Percentiles rank a stretch among this genome's conserved stretches.
Evolutionary conservation across 2,888 invertebrate genomes (phyloP).

Genomic region (Drosophila eohydei): DNA sequence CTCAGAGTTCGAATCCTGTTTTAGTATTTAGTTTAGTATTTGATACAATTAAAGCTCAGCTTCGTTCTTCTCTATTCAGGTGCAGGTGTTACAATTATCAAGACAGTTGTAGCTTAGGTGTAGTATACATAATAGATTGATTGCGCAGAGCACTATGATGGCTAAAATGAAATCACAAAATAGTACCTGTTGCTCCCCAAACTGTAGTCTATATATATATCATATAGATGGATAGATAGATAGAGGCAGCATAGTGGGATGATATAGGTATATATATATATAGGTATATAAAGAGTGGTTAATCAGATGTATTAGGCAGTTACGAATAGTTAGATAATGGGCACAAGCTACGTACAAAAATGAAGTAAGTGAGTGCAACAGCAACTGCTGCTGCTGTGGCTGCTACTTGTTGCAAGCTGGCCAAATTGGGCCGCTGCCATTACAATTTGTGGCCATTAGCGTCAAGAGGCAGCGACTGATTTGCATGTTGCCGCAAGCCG

Average conservation of each 20-base stretch:
- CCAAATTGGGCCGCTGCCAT: slow-evolving; percentile 72
- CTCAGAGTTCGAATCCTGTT: not conserved
- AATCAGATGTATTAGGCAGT: slow-evolving; percentile 42
- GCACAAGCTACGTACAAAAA: slow-evolving; percentile 33
- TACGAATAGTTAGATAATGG: slow-evolving; percentile 47
- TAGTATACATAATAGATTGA: slow-evolving; percentile 85
- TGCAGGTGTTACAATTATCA: slow-evolving; percentile 82
- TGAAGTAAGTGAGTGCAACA: slow-evolving; percentile 26
- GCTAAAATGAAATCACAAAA: slow-evolving; percentile 85
- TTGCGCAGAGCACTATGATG: slow-evolving; percentile 84
- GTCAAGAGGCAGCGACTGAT: slow-evolving; percentile 67
- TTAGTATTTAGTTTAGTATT: slow-evolving; percentile 9
- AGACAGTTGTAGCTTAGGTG: slow-evolving; percentile 84
- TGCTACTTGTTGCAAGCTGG: slow-evolving; percentile 61
- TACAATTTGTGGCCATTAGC: slow-evolving; percentile 76
- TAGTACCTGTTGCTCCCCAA: slow-evolving; percentile 85
- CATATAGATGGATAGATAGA: not conserved
- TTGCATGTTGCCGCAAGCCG: slow-evolving; percentile 58
- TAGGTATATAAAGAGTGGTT: slow-evolving; percentile 33
- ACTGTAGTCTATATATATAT: slow-evolving; percentile 81
- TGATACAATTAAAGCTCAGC: slow-evolving; percentile 20
- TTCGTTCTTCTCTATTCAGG: slow-evolving; percentile 43
- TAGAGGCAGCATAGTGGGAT: slow-evolving; percentile 22
- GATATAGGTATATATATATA: slow-evolving; percentile 8
- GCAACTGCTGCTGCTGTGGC: slow-evolving; percentile 23